Base-by-base conservation (phyloP, 2,888 invertebrate species). In the Epistrophe grossulariae region DNA sequence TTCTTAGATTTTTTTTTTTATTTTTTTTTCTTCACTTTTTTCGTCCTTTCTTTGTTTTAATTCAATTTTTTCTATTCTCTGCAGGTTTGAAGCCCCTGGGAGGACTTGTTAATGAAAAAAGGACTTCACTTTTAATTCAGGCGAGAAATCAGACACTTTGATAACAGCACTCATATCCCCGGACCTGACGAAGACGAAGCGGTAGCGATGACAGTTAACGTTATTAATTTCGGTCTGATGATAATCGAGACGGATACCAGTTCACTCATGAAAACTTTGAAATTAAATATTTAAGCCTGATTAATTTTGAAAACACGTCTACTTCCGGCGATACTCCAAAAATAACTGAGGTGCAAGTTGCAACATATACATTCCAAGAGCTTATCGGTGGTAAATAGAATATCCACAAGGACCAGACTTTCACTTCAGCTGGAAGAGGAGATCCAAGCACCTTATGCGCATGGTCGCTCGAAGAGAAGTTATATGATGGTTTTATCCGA, bases 261-360 rank as follows among this genome's bases (percentile, higher is more conserved):
- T 50, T 71, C 52, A 74, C 71, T 78, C 40, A 64, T 74, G 78
- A 55, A 82, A 70, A 59, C 15, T 60, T 48, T 55, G 7, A 78
- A 78, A 79, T 82, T 74, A 82, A 79, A 83, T 62, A 76, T 83
- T 45, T 66, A 71, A 83, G 79, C 19, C 24, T 68, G 66, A 79
- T 79, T 83, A 76, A 83, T 79, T 87, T 80, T 73, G 38, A 76
- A 80, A 80, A 80, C 82, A 87, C 89, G 89, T 90, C 89, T 84
- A 82, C 73, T 89, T 88, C 89, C 90, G 89, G 89, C 89, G 89
- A 82, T 88, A 88, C 87, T 88, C 88, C 82, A 89, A 89, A 87
- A 88, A 88, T 84, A 89, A 90, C 90, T 90, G 88, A 89, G 83
- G 66, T 79, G 79, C 83, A 87, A 89, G 83, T 74, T 79, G 72